Percentiles rank a stretch among this genome's conserved stretches.
Evolutionary conservation across 1,140 invertebrate species (phyloP).

Genomic region (Cotesia vestalis): DNA sequence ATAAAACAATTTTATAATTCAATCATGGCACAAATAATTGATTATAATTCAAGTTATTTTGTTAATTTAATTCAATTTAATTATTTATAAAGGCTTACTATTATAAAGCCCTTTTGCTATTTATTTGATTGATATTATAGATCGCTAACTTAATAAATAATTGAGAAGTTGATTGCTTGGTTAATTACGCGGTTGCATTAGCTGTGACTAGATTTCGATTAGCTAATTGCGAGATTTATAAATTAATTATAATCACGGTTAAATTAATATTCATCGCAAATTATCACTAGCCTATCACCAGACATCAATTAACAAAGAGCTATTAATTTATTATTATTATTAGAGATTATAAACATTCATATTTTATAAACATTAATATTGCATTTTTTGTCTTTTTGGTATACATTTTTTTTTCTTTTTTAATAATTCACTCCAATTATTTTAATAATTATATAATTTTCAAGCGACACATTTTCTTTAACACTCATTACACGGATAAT

Average conservation of each 20-base stretch:
- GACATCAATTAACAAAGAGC: conserved; percentile 24
- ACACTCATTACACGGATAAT: conserved; percentile 9
- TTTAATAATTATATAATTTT: conserved; percentile 7
- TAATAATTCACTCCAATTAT: conserved; percentile 1
- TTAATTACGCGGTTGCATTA: conserved; percentile 24
- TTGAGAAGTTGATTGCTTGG: conserved; percentile 28
- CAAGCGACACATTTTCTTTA: conserved; percentile 4
- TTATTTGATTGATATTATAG: conserved; percentile 15
- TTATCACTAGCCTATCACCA: conserved; percentile 2
- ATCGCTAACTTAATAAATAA: conserved; percentile 25
- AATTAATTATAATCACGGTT: neutral
- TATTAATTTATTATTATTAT: conserved; percentile 24
- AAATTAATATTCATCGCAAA: conserved; percentile 16
- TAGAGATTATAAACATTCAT: conserved; percentile 8
- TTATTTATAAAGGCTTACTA: neutral
- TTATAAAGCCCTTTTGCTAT: neutral
- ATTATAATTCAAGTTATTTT: neutral
- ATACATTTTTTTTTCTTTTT: conserved; percentile 35
- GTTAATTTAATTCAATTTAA: neutral
- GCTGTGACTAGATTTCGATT: conserved; percentile 42
- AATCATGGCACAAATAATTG: neutral
- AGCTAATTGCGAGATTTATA: conserved; percentile 34
- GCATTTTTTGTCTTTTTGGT: conserved; percentile 33
- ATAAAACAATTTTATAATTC: neutral
- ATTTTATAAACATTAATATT: conserved; percentile 26